Percentiles rank a stretch among this genome's conserved stretches.
phyloP scores from a whole-genome alignment of 2,113 vertebrate species.

The Chauna torquata region DNA sequence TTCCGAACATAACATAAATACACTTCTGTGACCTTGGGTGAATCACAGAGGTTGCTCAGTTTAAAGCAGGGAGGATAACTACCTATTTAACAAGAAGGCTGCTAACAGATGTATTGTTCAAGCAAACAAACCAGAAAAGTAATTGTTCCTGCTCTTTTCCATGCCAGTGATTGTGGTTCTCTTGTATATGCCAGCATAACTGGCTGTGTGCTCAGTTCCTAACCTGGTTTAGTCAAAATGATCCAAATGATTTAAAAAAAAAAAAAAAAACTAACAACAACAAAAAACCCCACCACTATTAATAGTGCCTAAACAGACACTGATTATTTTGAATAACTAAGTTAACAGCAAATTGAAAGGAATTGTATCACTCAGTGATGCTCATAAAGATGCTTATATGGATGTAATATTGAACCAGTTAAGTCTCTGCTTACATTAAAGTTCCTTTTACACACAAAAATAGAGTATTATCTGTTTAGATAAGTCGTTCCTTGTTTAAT shows the following conservation, averaged over 20 bases:
- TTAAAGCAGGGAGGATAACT: neutral
- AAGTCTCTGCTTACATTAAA: neutral
- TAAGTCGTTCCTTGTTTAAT: neutral
- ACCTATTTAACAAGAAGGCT: neutral
- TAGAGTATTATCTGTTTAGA: neutral
- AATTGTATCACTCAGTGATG: neutral
- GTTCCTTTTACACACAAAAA: neutral
- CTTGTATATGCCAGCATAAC: neutral
- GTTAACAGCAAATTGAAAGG: neutral
- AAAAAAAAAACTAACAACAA: neutral
- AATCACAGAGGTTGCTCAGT: neutral
- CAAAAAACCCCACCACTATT: rapidly evolving
- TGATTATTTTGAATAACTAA: neutral
- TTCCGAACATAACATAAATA: neutral
- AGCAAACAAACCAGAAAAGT: neutral
- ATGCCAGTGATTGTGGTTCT: neutral
- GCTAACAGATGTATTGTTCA: neutral
- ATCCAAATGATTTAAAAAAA: neutral
- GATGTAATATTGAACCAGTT: neutral
- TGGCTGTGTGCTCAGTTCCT: neutral
- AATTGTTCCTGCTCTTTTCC: neutral
- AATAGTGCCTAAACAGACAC: neutral
- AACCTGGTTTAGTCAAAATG: neutral
- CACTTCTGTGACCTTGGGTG: neutral
- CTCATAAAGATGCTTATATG: neutral